These are phyloP conservation scores for Heterohyrax brucei DNA, from an alignment of 2,797 vertebrate species.

Conservation along the genomic window DNA sequence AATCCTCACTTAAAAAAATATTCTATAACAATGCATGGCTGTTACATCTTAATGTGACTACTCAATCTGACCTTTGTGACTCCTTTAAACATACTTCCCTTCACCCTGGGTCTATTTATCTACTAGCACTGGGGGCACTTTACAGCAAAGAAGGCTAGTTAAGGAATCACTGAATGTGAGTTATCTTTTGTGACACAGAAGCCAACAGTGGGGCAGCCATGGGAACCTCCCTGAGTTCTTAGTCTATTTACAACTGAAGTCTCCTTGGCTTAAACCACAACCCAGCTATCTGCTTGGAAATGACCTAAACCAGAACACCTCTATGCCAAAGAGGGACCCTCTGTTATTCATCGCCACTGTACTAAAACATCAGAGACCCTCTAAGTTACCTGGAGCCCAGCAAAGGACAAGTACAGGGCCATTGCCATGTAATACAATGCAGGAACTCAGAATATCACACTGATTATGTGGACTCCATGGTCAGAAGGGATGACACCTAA, in stretches of 20 bases:
- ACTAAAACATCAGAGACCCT: background rate
- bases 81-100: background rate
- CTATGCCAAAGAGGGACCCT: background rate
- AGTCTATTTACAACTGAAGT: conserved; percentile 21
- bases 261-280: background rate
- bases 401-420: background rate
- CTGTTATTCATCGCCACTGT: background rate
- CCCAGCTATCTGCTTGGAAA: conserved; percentile 45
- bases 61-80: conserved; percentile 2
- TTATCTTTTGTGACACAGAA: conserved; percentile 21
- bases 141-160: background rate
- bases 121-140: background rate
- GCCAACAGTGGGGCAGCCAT: background rate
- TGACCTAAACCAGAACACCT: conserved; percentile 21
- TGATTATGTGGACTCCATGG: background rate
- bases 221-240: background rate
- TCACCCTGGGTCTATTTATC: background rate
- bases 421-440: background rate
- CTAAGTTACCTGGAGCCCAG: conserved; percentile 18
- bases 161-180: background rate
- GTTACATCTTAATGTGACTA: conserved; percentile 5
- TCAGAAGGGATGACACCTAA: background rate
- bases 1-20: conserved; percentile 26
- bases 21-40: background rate
- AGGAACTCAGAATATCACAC: background rate